Base-by-base conservation (phyloP, 2,888 invertebrate genomes). In the Drosophila cracens region DNA sequence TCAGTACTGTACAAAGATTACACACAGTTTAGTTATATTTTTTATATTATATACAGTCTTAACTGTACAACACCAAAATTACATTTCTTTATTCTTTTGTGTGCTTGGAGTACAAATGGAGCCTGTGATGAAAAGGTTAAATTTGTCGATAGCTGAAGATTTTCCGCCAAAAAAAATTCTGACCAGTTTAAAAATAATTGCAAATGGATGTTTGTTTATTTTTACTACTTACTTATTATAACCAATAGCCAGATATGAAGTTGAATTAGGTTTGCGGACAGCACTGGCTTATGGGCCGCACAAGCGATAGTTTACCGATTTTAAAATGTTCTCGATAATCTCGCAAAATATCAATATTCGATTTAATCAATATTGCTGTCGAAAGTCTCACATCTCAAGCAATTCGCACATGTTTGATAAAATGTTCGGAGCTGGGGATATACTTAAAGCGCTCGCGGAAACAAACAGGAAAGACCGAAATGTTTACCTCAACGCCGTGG, bases 381-480 rank as follows among this genome's bases (percentile, higher is more conserved):
- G 6, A 18, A n/a, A 6, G 21, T 31, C 11, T 36, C 4, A 8
- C 53, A 25, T 36, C 52, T 18, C 36, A 38, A 38, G n/a, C 7
- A 18, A 36, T 18, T 38, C 38, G 72, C 80, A 81, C 80, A 75
- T 81, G 78, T 70, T 78, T 29, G 8, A n/a, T 67, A 65, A 70
- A 49, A 81, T 81, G 79, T 52, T 63, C 25, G 36, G 25, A 21
- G 31, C 57, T 4, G 65, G 57, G 18, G 63, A 66, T 70, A 61
- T 81, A 13, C 7, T 81, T 11, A 51, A 54, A 59, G 51, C 51
- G 34, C 33, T 81, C 25, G 51, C 62, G 11, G 60, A 53, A 31
- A 51, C 62, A 29, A 60, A 64, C 27, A 25, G 8, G 13, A 54
- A 43, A 1, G 56, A 43, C 18, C 53, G 68, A n/a, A 78, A 70